phyloP scores from a whole-genome alignment of 2,888 invertebrate species.

The Agrochola macilenta region DNA sequence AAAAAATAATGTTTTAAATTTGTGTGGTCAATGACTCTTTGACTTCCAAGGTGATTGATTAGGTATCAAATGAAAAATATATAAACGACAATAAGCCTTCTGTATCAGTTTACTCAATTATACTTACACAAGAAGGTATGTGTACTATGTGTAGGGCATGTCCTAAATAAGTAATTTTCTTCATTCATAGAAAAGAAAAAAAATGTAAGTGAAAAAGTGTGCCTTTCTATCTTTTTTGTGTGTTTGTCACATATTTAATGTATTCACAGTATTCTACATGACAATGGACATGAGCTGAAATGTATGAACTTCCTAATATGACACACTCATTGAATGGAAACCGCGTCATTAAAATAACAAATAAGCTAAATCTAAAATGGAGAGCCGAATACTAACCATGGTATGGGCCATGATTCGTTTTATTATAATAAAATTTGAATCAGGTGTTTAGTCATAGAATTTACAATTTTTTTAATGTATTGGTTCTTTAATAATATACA shows the following conservation, averaged over 20 bases:
- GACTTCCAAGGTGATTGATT: conserved; percentile 5
- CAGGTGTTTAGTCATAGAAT: neutral
- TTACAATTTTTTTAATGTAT: neutral
- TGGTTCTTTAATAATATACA: no score
- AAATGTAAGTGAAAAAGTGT: conserved; percentile 5
- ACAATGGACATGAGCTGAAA: conserved; percentile 38
- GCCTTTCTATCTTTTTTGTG: conserved; percentile 21
- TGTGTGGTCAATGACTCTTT: conserved; percentile 24
- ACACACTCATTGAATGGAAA: conserved; percentile 49
- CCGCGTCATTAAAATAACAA: conserved; percentile 53
- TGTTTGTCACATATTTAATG: conserved; percentile 23
- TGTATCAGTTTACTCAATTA: neutral
- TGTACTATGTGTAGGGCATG: conserved; percentile 6
- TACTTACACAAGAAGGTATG: neutral
- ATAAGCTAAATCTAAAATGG: conserved; percentile 31
- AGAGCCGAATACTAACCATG: neutral
- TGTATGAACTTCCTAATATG: conserved; percentile 50
- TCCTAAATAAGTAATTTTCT: neutral
- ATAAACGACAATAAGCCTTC: neutral
- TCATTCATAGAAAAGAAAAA: conserved; percentile 25
- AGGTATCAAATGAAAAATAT: neutral
- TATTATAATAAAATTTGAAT: neutral
- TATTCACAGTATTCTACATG: conserved; percentile 53
- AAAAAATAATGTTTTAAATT: neutral
- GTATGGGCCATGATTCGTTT: neutral